These are phyloP conservation scores for Gasteruption jaculator DNA, from an alignment of 2,888 invertebrate species.

Conservation along the genomic window DNA sequence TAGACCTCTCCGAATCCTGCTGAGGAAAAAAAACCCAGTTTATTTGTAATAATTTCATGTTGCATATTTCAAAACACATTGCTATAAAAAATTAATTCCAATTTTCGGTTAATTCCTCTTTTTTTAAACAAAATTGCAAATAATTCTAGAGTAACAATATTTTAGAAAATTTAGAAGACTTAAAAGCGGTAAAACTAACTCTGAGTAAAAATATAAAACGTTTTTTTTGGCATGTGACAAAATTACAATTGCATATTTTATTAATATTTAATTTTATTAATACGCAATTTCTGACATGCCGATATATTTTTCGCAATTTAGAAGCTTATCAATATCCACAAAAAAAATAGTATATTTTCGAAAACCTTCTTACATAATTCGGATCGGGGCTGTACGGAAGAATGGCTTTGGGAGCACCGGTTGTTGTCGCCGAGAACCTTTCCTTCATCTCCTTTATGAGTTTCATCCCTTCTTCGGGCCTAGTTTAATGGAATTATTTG, in stretches of 20 bases:
- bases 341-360: background rate
- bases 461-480: constrained; percentile 68
- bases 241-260: constrained; percentile 25
- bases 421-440: constrained; percentile 65
- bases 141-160: background rate
- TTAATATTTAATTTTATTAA: constrained; percentile 8
- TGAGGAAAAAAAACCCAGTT: too few species aligned
- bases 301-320: background rate
- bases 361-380: constrained; percentile 7
- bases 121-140: constrained; percentile 8
- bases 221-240: background rate
- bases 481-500: constrained; percentile 28
- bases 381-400: too few species aligned
- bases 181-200: too few species aligned
- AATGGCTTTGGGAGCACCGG: constrained; percentile 20
- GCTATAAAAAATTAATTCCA: background rate
- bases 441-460: constrained; percentile 76
- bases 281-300: constrained; percentile 2
- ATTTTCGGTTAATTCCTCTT: background rate
- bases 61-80: background rate
- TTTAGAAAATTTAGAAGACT: background rate
- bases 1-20: constrained; percentile 27
- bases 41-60: background rate
- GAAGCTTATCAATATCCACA: background rate
- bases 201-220: background rate